Conservation (phyloP, 2,113 vertebrate genomes). For the Pimephales promelas region DNA sequence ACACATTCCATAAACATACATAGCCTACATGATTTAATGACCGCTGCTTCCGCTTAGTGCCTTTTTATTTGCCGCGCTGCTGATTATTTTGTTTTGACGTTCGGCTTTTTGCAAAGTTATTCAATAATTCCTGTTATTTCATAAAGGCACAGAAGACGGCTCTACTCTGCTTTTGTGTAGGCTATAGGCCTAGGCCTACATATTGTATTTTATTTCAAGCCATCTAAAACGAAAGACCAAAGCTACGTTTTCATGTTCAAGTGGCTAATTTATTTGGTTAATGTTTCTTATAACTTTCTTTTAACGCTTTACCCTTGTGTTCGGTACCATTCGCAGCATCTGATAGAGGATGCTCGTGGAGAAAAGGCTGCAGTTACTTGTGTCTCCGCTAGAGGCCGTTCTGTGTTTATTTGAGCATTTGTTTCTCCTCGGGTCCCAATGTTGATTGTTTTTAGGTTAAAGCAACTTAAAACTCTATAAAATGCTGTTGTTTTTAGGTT, state of each 20-base stretch:
- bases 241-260: not conserved
- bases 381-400: constrained; percentile 70
- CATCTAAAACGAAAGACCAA: not conserved
- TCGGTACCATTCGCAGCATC: not conserved
- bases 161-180: not conserved
- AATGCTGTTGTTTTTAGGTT: not conserved
- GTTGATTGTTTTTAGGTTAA: not conserved
- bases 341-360: constrained; percentile 37
- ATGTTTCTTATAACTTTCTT: not conserved
- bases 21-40: constrained; percentile 60
- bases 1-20: constrained; percentile 57
- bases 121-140: not conserved
- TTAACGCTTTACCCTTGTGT: not conserved
- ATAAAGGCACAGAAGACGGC: not conserved
- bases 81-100: not conserved
- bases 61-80: constrained; percentile 60
- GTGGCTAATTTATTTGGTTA: not conserved
- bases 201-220: not conserved
- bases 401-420: constrained; percentile 60
- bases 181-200: too few species aligned
- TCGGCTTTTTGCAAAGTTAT: not conserved
- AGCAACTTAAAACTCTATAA: not conserved
- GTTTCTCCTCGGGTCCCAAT: not conserved
- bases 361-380: constrained; percentile 52
- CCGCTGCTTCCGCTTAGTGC: constrained; percentile 67